Evolutionary conservation across 2,888 invertebrate species (phyloP), one percentile per base, ranked within the genome.

Genomic region (Rhimphoctona megacephalus): DNA sequence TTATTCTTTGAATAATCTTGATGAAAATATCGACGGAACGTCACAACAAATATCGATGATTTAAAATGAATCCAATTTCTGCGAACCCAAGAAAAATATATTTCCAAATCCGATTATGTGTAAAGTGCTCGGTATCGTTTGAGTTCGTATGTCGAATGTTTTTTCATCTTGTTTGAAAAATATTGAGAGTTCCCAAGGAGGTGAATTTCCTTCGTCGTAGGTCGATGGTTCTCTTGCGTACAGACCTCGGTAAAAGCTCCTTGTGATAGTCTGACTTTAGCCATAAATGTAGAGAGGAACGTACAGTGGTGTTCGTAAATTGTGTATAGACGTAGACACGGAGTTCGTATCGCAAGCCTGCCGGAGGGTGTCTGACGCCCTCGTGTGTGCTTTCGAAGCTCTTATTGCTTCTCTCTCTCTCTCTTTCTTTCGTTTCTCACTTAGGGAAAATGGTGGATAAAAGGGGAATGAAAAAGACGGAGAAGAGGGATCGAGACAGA

Each of bases 341-440:
- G 43, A 61, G 30, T 77, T 46, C 61, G 30, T 39, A n/a, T 66
- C 36, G 77, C n/a, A 46, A 39, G 67, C 61, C 70, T 22, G 66
- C 39, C 52, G 72, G 52, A 76, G 57, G 76, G 78, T 52, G 79
- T 36, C 64, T n/a, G 74, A 83, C 82, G 72, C 70, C 74, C 79
- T 64, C 69, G 69, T 52, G 67, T 72, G 54, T 72, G 49, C 61
- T 61, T 72, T 66, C 39, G 14, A 70, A 46, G 77, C 74, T 74
- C 74, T 64, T 39, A 52, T 33, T 19, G 54, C 57, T 70, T 39
- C 11, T 14, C 22, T n/a, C 36, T 39, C 66, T 39, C n/a, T n/a
- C n/a, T n/a, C n/a, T 66, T 17, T 66, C 67, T n/a, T n/a, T 72
- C 61, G 25, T 61, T 6, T 43, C 36, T 36, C 17, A 25, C 61